A percentile compares a stretch with the other conserved stretches of the same genome.
These are phyloP conservation scores for Mormyrops attenuatus DNA, from an alignment of 2,797 vertebrate species.

Conservation along the genomic window DNA sequence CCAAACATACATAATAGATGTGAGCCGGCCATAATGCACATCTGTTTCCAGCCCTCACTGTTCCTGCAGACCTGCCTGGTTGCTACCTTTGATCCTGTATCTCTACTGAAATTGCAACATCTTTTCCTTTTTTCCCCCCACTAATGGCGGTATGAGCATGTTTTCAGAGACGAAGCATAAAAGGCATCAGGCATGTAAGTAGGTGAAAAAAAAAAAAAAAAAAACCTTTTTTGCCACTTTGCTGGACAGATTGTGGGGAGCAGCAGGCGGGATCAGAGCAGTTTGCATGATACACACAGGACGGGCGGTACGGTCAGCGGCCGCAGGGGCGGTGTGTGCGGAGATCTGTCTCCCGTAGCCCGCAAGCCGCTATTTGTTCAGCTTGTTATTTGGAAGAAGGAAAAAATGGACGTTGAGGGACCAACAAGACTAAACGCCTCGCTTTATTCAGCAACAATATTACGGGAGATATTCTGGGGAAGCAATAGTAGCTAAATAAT, in stretches of 20 bases:
- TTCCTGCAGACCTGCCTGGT: background rate
- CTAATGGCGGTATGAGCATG: background rate
- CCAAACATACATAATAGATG: conserved; percentile 8
- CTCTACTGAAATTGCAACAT: background rate
- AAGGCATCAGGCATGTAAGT: background rate
- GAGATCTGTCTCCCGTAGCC: background rate
- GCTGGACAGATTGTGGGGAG: background rate
- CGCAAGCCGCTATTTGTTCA: conserved; percentile 10
- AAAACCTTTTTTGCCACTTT: background rate
- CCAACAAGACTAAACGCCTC: background rate
- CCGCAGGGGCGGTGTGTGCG: background rate
- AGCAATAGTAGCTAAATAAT: background rate
- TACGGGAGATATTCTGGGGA: background rate
- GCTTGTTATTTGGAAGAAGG: conserved; percentile 8
- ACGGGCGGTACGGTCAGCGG: background rate
- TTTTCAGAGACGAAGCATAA: conserved; percentile 1
- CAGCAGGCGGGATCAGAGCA: background rate
- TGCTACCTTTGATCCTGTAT: background rate
- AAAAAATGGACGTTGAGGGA: background rate
- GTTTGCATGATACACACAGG: background rate
- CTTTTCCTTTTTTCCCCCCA: background rate
- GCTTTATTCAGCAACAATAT: background rate
- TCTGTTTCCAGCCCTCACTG: background rate
- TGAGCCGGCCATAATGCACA: background rate
- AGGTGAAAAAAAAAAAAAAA: background rate